Evolutionary conservation across 2,888 invertebrate species (phyloP).

Genomic region (Drosophila paramelanica): DNA sequence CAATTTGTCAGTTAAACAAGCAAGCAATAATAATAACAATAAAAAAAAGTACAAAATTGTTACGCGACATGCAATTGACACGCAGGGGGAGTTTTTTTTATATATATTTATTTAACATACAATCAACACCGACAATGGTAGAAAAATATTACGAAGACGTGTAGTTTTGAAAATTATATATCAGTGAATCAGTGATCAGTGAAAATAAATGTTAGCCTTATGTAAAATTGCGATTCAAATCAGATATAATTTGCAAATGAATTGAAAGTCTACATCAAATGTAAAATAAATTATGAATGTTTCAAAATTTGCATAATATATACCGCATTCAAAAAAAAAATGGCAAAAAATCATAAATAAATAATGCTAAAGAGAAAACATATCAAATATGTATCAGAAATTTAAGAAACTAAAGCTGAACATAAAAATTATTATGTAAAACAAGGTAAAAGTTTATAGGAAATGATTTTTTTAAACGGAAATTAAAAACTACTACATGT

Average conservation of each 20-base stretch:
- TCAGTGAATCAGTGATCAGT: background rate
- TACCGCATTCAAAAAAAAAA: conserved; percentile 8
- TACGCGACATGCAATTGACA: background rate
- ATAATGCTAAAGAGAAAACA: conserved; percentile 11
- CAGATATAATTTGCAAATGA: conserved; percentile 28
- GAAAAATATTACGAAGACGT: background rate
- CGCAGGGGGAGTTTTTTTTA: background rate
- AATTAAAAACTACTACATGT: conserved; percentile 1
- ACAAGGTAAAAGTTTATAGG: conserved; percentile 5
- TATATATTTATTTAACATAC: background rate
- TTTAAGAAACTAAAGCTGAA: background rate
- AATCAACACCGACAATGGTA: conserved; percentile 3
- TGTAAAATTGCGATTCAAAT: conserved; percentile 5
- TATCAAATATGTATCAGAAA: conserved; percentile 10
- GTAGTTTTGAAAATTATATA: background rate
- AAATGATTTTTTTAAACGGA: conserved; percentile 7
- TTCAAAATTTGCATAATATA: conserved; percentile 25
- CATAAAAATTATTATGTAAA: conserved; percentile 17
- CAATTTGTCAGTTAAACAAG: background rate
- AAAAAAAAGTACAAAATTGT: conserved; percentile 1
- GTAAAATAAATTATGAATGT: conserved; percentile 16
- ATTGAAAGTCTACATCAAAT: conserved; percentile 8
- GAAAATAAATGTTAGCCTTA: background rate
- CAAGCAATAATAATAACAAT: background rate
- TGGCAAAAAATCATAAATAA: conserved; percentile 6